Percentiles rank a stretch among this genome's conserved stretches.
phyloP scores from a whole-genome alignment of 2,113 vertebrate genomes.

The Potamarius usumacintae region DNA sequence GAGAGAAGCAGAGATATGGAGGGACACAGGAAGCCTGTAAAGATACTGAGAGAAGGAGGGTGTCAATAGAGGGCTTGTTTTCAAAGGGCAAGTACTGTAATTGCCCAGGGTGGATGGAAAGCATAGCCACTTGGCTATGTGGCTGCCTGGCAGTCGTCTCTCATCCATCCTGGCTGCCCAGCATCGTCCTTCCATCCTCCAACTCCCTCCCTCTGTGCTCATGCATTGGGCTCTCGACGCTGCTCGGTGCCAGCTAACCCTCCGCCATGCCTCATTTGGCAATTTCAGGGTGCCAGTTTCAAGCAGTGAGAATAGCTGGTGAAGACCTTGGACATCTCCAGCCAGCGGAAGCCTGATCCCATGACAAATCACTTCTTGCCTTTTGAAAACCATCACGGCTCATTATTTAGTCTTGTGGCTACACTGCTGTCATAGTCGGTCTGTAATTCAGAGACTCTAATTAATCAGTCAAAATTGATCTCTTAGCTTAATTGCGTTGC shows the following conservation, averaged over 20 bases:
- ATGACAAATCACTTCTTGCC: constrained; percentile 40
- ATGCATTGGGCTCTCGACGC: constrained; percentile 25
- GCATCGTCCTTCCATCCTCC: constrained; percentile 20
- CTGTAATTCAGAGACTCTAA: constrained; percentile 13
- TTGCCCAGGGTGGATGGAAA: constrained; percentile 58
- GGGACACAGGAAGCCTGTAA: constrained; percentile 39
- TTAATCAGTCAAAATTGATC: constrained; percentile 28
- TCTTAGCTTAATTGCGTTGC: constrained; percentile 19
- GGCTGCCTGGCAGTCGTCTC: constrained; percentile 51
- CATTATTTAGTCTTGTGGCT: not conserved
- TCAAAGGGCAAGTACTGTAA: constrained; percentile 74
- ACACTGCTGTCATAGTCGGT: not conserved
- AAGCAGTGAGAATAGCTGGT: constrained; percentile 40
- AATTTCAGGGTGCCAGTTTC: constrained; percentile 42
- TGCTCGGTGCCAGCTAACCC: constrained; percentile 47
- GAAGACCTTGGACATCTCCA: constrained; percentile 45
- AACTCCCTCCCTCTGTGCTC: constrained; percentile 32
- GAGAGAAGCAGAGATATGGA: constrained; percentile 22
- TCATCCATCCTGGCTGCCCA: constrained; percentile 45
- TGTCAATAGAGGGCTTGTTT: constrained; percentile 60
- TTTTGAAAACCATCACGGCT: constrained; percentile 12
- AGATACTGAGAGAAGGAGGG: constrained; percentile 39
- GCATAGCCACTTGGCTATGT: constrained; percentile 48
- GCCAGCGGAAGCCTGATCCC: constrained; percentile 35
- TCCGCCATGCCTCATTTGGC: constrained; percentile 48